Evolutionary conservation across 2,888 invertebrate species (phyloP).

Genomic region (Cynaeus angustus): DNA sequence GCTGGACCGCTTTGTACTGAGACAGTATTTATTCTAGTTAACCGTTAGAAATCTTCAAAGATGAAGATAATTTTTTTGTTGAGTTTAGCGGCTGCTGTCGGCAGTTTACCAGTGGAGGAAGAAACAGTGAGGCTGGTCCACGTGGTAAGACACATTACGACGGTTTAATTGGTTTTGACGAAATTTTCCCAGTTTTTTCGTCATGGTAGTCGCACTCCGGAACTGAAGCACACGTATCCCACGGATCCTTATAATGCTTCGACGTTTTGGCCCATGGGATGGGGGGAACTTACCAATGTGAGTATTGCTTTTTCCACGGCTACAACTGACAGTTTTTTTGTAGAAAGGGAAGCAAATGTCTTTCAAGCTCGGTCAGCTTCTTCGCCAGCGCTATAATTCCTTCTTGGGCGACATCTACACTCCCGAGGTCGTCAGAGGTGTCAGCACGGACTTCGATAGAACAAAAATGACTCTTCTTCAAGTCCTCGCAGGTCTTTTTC

Average conservation of each 20-base stretch:
- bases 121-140: conserved; percentile 57
- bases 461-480: conserved; percentile 84
- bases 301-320: too few relatives aligned
- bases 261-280: conserved; percentile 82
- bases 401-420: conserved; percentile 70
- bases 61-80: conserved; percentile 13
- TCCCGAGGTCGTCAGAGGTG: conserved; percentile 71
- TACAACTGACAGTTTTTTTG: conserved; percentile 43
- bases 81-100: not conserved
- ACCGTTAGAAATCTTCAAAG: not conserved
- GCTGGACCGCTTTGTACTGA: conserved; percentile 30
- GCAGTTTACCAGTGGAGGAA: conserved; percentile 15
- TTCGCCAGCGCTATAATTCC: conserved; percentile 68
- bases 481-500: conserved; percentile 81
- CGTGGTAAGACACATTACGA: conserved; percentile 58
- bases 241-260: conserved; percentile 80
- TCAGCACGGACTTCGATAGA: conserved; percentile 81
- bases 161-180: not conserved
- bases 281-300: conserved; percentile 87
- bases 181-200: conserved; percentile 77
- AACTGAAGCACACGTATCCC: conserved; percentile 78
- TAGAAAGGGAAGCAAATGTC: conserved; percentile 70
- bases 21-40: conserved; percentile 8
- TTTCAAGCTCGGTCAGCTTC: conserved; percentile 68
- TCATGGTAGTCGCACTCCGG: conserved; percentile 87